These are phyloP conservation scores for Megaustenia siamemsis DNA, from an alignment of 2,888 invertebrate species.

Conservation along the genomic window DNA sequence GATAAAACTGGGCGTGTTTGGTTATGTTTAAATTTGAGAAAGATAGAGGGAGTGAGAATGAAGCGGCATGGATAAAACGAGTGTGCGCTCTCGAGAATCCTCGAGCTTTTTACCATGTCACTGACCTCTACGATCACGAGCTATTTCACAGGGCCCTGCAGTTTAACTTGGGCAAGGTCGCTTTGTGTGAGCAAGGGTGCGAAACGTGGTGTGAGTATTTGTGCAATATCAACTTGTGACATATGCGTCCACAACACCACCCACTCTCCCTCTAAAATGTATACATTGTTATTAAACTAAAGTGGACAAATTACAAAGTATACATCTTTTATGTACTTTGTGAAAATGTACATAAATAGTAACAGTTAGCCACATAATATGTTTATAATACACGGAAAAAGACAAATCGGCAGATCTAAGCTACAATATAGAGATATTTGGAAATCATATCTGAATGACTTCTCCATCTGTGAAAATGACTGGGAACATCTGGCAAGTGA, in stretches of 20 bases:
- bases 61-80: background rate
- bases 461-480: no score
- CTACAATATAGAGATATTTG: no score
- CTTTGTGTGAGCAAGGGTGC: background rate
- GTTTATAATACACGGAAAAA: no score
- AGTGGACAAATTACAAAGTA: background rate
- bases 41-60: background rate
- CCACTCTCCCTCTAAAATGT: background rate
- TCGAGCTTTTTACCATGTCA: background rate
- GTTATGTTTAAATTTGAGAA: background rate
- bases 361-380: no score
- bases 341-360: no score
- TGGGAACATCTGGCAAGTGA: no score
- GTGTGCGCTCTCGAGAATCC: background rate
- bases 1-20: background rate
- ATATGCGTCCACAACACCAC: no score
- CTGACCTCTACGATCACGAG: background rate
- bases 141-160: background rate
- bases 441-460: no score
- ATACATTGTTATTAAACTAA: background rate
- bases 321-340: no score
- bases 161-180: background rate
- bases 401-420: no score
- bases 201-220: background rate
- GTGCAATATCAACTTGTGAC: background rate